These are phyloP conservation scores for Manacus vitellinus DNA, from an alignment of 2,113 vertebrate species.

Conservation along the genomic window DNA sequence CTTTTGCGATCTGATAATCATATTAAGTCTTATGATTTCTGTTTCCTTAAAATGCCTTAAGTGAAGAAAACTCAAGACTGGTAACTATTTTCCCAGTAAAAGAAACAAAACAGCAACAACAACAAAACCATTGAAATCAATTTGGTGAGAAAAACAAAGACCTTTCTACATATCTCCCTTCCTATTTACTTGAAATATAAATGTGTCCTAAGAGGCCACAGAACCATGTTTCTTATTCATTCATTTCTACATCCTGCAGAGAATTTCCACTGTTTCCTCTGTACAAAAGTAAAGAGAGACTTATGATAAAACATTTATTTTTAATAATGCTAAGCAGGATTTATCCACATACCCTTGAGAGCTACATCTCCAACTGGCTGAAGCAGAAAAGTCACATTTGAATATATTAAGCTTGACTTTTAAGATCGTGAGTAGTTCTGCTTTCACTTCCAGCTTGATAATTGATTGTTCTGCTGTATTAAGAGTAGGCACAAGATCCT, in stretches of 20 bases:
- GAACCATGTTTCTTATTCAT: background rate
- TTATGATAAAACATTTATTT: slow-evolving; percentile 19
- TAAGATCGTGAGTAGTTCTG: background rate
- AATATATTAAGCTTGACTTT: slow-evolving; percentile 27
- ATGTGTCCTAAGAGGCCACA: background rate
- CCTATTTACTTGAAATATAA: background rate
- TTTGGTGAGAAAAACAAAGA: background rate
- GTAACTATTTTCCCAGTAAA: background rate
- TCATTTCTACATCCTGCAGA: background rate
- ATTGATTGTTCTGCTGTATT: slow-evolving; percentile 3
- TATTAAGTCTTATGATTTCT: background rate
- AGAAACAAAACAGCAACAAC: background rate
- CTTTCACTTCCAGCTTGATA: background rate
- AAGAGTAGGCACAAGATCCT: background rate
- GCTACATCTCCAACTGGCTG: background rate
- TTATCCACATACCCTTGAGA: background rate
- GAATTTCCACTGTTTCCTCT: background rate
- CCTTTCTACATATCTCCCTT: background rate
- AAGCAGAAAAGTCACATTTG: slow-evolving; percentile 33
- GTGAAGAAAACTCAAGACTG: background rate
- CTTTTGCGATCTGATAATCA: background rate
- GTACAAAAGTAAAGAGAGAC: background rate
- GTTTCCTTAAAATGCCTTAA: background rate
- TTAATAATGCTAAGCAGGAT: slow-evolving; percentile 27
- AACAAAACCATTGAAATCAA: background rate